phyloP scores from a whole-genome alignment of 2,113 vertebrate species.

The Nicator chloris region DNA sequence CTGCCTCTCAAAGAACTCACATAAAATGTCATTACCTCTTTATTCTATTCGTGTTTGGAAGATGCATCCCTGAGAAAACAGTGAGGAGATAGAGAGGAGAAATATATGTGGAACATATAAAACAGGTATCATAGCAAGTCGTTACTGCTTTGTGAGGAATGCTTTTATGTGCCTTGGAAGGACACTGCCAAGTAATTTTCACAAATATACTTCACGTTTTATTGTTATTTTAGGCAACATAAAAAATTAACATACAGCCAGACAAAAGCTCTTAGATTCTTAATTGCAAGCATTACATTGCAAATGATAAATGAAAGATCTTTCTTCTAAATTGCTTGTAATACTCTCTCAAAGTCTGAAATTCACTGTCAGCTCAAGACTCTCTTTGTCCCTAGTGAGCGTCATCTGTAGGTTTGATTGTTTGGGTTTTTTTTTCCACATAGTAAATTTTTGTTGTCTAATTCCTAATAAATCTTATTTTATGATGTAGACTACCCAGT shows the following conservation, averaged over 20 bases:
- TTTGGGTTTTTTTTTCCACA: background rate
- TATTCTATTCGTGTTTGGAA: background rate
- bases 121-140: background rate
- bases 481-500: background rate
- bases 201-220: background rate
- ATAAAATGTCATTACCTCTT: background rate
- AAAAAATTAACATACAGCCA: slow-evolving; percentile 21
- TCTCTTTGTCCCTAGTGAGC: background rate
- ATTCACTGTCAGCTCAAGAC: background rate
- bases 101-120: background rate
- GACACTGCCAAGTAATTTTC: slow-evolving; percentile 27
- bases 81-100: background rate
- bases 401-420: background rate
- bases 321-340: background rate
- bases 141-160: background rate
- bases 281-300: background rate
- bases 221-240: slow-evolving; percentile 42
- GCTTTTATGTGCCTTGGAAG: slow-evolving; percentile 24
- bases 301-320: background rate
- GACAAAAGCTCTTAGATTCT: slow-evolving; percentile 9
- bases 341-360: background rate
- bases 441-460: background rate
- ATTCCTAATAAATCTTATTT: background rate
- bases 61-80: background rate
- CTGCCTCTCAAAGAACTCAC: background rate